Percentiles rank a stretch among this genome's conserved stretches.
Conservation (phyloP, 1,140 invertebrate genomes). For the Goniozus legneri region DNA sequence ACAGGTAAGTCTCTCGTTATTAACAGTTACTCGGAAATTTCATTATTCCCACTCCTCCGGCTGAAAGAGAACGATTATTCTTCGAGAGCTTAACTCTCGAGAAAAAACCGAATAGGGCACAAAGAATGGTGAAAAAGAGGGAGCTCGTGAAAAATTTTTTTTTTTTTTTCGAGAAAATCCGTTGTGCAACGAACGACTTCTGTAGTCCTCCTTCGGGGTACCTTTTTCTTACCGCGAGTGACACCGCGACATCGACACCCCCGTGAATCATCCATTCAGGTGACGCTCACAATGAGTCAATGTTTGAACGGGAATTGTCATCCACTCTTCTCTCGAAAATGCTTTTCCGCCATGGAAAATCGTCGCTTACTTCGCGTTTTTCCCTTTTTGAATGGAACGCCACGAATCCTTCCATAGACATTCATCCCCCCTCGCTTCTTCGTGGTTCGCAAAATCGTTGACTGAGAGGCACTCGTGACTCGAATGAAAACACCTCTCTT, state of each 20-base stretch:
- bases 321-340: conserved; percentile 26
- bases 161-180: too few relatives aligned
- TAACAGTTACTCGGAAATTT: too few relatives aligned
- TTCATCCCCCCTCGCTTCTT: too few relatives aligned
- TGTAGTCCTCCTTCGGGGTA: conserved; percentile 5
- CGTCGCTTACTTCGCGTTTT: conserved; percentile 22
- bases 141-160: neutral
- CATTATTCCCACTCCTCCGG: too few relatives aligned
- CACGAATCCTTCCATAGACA: too few relatives aligned
- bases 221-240: conserved; percentile 3
- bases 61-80: neutral
- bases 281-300: conserved; percentile 33
- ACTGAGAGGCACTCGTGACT: too few relatives aligned
- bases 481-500: neutral
- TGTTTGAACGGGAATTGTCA: conserved; percentile 35
- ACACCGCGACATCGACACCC: conserved; percentile 23
- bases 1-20: conserved; percentile 57
- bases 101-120: neutral
- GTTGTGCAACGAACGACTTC: conserved; percentile 11
- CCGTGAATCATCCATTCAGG: conserved; percentile 42
- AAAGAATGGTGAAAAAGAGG: conserved; percentile 1
- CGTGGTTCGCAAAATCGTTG: too few relatives aligned
- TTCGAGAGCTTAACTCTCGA: neutral
- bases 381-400: too few relatives aligned
- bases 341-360: conserved; percentile 33